A percentile compares a stretch with the other conserved stretches of the same genome.
Evolutionary conservation across 2,113 vertebrate species (phyloP).

Genomic region (Cinclus mexicanus): DNA sequence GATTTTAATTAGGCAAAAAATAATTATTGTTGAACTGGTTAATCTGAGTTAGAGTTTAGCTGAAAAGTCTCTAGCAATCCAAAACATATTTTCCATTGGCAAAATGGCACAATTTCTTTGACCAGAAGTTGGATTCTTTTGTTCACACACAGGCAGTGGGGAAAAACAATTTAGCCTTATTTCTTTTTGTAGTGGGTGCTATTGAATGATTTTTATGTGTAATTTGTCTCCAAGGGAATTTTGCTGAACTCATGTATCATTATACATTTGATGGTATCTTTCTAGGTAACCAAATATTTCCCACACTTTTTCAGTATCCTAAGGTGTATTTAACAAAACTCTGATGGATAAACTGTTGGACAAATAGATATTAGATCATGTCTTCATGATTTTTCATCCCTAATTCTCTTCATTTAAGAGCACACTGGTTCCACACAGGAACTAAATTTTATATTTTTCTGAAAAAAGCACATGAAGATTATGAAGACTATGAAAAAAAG

Average conservation of each 20-base stretch:
- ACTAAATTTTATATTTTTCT: neutral
- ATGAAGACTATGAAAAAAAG: neutral
- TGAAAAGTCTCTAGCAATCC: neutral
- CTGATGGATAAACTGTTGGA: neutral
- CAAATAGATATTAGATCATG: neutral
- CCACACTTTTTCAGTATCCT: neutral
- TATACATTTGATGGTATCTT: fast-evolving
- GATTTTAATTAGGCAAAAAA: neutral
- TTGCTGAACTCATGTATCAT: neutral
- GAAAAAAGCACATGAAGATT: neutral
- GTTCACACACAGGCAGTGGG: neutral
- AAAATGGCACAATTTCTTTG: neutral
- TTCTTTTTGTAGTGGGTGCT: neutral
- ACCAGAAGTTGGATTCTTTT: neutral
- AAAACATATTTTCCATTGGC: neutral
- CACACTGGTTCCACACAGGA: neutral
- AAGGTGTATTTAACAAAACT: neutral
- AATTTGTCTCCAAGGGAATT: neutral
- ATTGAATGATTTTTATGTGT: neutral
- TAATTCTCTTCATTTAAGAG: neutral
- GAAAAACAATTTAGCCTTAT: neutral
- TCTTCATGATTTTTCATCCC: neutral
- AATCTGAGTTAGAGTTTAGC: neutral
- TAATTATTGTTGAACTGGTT: neutral
- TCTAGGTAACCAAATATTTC: neutral